A percentile compares a stretch with the other conserved stretches of the same genome.
These are phyloP conservation scores for Eilema sororculum DNA, from an alignment of 2,888 invertebrate genomes.

Conservation along the genomic window DNA sequence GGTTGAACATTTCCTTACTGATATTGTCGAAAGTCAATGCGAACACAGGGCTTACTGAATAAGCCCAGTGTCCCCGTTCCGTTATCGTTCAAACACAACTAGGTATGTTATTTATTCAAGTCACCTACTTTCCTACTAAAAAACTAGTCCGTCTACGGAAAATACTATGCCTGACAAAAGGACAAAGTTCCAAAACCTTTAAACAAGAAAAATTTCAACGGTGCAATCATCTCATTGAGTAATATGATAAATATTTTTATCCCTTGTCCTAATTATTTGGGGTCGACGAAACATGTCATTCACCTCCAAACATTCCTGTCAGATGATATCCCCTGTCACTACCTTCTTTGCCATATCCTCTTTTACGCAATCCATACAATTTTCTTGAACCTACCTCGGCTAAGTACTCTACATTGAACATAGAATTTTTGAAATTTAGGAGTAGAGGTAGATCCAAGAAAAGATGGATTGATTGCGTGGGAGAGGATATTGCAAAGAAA, in stretches of 20 bases:
- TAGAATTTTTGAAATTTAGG: too few species aligned
- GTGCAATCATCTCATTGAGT: background rate
- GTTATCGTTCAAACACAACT: background rate
- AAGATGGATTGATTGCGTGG: too few species aligned
- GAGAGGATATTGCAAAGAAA: too few species aligned
- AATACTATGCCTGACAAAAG: background rate
- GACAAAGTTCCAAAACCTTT: background rate
- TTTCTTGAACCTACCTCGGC: too few species aligned
- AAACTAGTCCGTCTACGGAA: background rate
- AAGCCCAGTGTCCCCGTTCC: background rate
- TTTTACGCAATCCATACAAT: too few species aligned
- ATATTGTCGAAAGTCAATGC: background rate
- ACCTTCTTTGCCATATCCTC: too few species aligned
- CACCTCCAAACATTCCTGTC: too few species aligned
- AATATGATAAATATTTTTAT: background rate
- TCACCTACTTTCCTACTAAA: slow-evolving; percentile 1
- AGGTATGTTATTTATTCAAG: background rate
- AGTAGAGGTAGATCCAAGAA: too few species aligned
- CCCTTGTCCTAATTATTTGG: too few species aligned
- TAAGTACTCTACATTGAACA: too few species aligned
- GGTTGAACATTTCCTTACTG: background rate
- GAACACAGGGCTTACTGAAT: background rate
- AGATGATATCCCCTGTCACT: too few species aligned
- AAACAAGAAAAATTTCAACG: background rate
- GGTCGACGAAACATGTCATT: too few species aligned